phyloP scores from a whole-genome alignment of 2,888 invertebrate species.

The Phrixothrix hirtus region DNA sequence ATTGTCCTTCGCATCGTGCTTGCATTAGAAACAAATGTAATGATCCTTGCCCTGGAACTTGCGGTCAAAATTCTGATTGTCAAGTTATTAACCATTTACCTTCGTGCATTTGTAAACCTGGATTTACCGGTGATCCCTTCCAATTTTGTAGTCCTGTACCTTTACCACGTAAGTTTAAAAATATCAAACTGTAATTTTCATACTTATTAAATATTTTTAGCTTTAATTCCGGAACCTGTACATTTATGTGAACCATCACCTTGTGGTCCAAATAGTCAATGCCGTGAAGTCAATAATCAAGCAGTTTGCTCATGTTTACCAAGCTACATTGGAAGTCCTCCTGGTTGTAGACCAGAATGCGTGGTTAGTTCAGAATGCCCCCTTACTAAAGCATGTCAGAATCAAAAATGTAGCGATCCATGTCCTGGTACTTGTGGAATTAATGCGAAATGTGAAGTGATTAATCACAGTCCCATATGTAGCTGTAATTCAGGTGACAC shows the following conservation, averaged over 20 bases:
- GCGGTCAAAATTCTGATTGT: too few species aligned
- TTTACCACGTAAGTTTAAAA: too few species aligned
- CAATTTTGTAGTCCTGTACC: too few species aligned
- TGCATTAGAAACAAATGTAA: constrained; percentile 69
- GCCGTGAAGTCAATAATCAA: constrained; percentile 62
- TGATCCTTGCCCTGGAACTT: too few species aligned
- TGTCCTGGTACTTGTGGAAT: constrained; percentile 69
- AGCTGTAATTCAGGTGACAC: constrained; percentile 66
- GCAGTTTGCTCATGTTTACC: constrained; percentile 67
- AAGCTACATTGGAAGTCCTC: constrained; percentile 65
- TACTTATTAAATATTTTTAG: too few species aligned
- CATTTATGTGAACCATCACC: constrained; percentile 75
- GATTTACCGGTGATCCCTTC: constrained; percentile 71
- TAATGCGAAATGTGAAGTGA: constrained; percentile 59
- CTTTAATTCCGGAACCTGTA: constrained; percentile 62
- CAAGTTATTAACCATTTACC: constrained; percentile 69
- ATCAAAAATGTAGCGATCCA: too few species aligned
- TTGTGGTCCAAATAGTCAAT: constrained; percentile 79
- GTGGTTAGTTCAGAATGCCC: too few species aligned
- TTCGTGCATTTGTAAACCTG: constrained; percentile 63
- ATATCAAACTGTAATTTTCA: too few species aligned
- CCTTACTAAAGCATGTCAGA: too few species aligned
- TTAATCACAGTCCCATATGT: too few species aligned
- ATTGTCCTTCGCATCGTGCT: constrained; percentile 65
- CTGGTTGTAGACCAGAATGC: constrained; percentile 70